Evolutionary conservation across 1,140 invertebrate species (phyloP), one percentile per base, ranked within the genome.

Genomic region (Drosophila nigrodunni): DNA sequence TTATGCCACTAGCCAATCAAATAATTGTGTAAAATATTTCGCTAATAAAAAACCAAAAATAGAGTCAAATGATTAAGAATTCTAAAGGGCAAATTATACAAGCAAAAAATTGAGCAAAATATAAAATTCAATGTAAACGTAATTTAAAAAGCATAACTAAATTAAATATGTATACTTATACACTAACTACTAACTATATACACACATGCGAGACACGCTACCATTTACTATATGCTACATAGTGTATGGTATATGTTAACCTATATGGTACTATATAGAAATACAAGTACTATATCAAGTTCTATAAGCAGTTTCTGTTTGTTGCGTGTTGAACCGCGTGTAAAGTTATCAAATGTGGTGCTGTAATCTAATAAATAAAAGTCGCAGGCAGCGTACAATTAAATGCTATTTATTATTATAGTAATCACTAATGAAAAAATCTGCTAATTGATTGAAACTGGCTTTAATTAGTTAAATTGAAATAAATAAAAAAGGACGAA

Each of bases 11-110:
- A 87, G 83, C 83, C 83, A 87, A 87, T 88, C 80, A 80, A 88
- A 76, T 88, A 83, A 89, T 81, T 88, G 83, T 87, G 83, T 87
- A 87, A 77, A 78, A 87, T 83, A 87, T 87, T 83, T 87, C 80
- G 80, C 85, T 73, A 82, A 65, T 65, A 74, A 61, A 62, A 43
- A 43, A 43, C 5, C 3, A 43, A 7, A 11, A 11, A 41, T n/a
- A 43, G n/a, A 43, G 54, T 13, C 39, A 52, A 55, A 37, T 61
- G 47, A 41, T 37, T 61, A 44, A 41, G n/a, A 64, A 13, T 8
- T 43, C 18, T 18, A 55, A 25, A 62, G 15, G 49, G 47, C 57
- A 49, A 35, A 43, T 9, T 54, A 55, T 57, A 73, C n/a, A 58
- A 44, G 11, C 25, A 55, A 82, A 59, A 76, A 30, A 61, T 46